A percentile compares a stretch with the other conserved stretches of the same genome.
phyloP scores from a whole-genome alignment of 2,113 vertebrate genomes.

The Neolamprologus sp. region DNA sequence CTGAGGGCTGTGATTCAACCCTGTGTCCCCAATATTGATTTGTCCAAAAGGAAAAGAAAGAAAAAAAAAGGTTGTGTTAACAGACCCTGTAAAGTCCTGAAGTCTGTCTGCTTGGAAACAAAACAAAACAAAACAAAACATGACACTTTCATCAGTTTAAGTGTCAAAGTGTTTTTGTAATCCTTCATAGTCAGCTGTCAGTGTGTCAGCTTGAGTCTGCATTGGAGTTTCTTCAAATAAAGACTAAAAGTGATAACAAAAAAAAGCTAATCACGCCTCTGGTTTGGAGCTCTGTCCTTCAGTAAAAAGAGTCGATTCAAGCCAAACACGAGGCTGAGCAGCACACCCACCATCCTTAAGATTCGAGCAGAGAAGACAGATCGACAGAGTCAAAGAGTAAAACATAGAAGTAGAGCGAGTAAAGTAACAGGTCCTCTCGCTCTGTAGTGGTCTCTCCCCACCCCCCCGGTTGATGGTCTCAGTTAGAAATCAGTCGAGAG shows the following conservation, averaged over 20 bases:
- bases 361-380: conserved; percentile 9
- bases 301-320: conserved; percentile 6
- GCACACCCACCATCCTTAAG: conserved; percentile 16
- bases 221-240: conserved; percentile 51
- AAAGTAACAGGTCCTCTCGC: neutral
- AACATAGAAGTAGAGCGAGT: neutral
- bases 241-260: conserved; percentile 3
- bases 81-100: conserved; percentile 24
- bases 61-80: neutral
- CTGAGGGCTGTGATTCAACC: conserved; percentile 26
- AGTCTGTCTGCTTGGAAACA: neutral
- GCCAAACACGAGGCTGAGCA: conserved; percentile 26
- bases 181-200: neutral
- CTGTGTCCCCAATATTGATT: conserved; percentile 25
- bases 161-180: neutral
- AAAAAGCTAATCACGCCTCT: neutral
- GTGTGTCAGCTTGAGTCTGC: neutral
- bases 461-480: neutral
- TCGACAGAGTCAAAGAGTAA: neutral
- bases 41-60: neutral
- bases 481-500: conserved; percentile 10
- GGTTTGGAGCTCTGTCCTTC: conserved; percentile 12
- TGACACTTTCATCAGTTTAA: neutral
- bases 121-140: neutral
- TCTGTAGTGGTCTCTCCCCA: neutral